A percentile compares a stretch with the other conserved stretches of the same genome.
Conservation (phyloP, 2,888 invertebrate genomes). For the Strigamia maritima region DNA sequence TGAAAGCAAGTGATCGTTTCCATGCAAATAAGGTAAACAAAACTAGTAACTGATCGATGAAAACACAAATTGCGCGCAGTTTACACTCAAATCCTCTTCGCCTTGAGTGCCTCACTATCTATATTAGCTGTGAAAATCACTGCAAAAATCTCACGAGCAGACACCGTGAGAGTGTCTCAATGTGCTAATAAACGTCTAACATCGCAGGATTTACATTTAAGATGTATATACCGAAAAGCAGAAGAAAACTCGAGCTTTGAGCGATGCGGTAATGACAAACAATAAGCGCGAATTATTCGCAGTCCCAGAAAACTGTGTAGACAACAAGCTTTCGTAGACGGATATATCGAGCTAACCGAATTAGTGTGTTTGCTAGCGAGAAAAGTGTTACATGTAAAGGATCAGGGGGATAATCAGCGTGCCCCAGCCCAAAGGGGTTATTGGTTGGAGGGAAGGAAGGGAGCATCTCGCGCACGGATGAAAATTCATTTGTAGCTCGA, state of each 20-base stretch:
- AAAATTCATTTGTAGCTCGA: slow-evolving; percentile 21
- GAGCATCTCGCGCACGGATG: slow-evolving; percentile 3
- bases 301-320: not conserved
- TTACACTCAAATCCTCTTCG: slow-evolving; percentile 20
- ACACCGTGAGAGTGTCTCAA: slow-evolving; percentile 8
- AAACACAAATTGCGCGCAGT: slow-evolving; percentile 18
- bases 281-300: not conserved
- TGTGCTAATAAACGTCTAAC: slow-evolving; percentile 9
- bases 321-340: too few relatives aligned
- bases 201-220: slow-evolving; percentile 4
- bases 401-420: not conserved
- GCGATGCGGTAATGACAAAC: not conserved
- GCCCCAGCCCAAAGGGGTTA: not conserved
- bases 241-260: not conserved
- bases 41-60: slow-evolving; percentile 17
- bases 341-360: not conserved
- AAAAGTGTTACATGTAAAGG: slow-evolving; percentile 16
- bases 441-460: not conserved
- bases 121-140: slow-evolving; percentile 24
- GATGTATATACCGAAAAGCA: not conserved
- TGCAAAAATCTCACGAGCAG: slow-evolving; percentile 2
- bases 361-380: not conserved
- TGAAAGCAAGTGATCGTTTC: slow-evolving; percentile 7
- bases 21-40: slow-evolving; percentile 21
- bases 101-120: not conserved